Evolutionary conservation across 2,888 invertebrate genomes (phyloP).

Genomic region (Spilosoma lubricipeda): DNA sequence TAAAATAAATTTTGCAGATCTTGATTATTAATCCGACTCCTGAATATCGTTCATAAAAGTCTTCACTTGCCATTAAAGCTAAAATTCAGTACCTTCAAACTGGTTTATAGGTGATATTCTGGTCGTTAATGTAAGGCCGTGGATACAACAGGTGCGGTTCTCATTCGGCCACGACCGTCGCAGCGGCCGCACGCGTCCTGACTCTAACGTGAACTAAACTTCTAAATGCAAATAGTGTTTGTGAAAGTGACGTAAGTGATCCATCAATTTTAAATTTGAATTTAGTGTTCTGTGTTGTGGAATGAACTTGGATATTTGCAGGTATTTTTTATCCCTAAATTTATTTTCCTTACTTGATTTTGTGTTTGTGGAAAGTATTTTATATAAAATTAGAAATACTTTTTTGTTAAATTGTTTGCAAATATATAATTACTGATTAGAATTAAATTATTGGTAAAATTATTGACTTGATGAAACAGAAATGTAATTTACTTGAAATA

Average conservation of each 20-base stretch:
- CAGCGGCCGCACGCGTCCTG: constrained; percentile 62
- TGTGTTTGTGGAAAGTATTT: not conserved
- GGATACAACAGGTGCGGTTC: constrained; percentile 75
- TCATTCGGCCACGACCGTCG: constrained; percentile 70
- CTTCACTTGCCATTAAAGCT: constrained; percentile 13
- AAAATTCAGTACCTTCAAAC: constrained; percentile 20
- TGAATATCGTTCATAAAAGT: constrained; percentile 5
- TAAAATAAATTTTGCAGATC: not conserved
- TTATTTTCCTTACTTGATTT: not conserved
- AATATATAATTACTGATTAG: not conserved
- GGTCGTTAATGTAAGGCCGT: constrained; percentile 48
- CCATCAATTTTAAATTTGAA: constrained; percentile 28
- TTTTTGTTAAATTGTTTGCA: too few relatives aligned
- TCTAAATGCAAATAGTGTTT: constrained; percentile 44
- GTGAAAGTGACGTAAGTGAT: constrained; percentile 44
- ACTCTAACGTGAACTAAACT: constrained; percentile 46
- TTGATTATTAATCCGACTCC: constrained; percentile 7
- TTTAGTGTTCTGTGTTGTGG: constrained; percentile 28
- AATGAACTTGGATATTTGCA: constrained; percentile 35
- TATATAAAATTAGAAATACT: not conserved
- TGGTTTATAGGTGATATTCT: constrained; percentile 37
- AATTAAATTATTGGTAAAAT: not conserved
- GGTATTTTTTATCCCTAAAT: constrained; percentile 31
- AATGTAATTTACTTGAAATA: not conserved
- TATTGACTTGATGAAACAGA: not conserved